Evolutionary conservation across 2,888 invertebrate genomes (phyloP).

Genomic region (Cataglyphis livida): DNA sequence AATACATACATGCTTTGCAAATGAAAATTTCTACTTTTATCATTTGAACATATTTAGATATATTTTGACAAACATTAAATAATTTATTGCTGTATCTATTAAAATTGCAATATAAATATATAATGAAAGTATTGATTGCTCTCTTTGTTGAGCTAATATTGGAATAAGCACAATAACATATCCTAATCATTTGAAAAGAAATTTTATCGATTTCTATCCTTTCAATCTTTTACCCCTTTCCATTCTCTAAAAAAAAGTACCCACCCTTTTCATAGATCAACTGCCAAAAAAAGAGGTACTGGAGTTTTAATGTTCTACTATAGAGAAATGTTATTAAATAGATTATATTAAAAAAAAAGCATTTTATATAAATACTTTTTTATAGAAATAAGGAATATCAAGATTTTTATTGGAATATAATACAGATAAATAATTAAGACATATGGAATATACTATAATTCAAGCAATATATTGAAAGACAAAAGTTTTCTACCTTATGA

Average conservation of each 20-base stretch:
- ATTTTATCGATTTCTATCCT: background rate
- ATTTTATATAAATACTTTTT: constrained; percentile 7
- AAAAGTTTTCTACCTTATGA: background rate
- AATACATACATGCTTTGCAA: background rate
- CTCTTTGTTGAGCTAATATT: background rate
- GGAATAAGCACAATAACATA: background rate
- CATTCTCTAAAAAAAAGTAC: constrained; percentile 41
- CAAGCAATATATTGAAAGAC: background rate
- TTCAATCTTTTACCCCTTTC: constrained; percentile 19
- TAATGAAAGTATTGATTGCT: constrained; percentile 11
- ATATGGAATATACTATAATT: background rate
- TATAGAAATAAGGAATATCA: background rate
- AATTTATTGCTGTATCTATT: background rate
- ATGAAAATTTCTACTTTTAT: background rate
- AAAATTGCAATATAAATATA: background rate
- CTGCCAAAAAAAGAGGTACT: background rate
- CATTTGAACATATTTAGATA: background rate
- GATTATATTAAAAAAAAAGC: background rate
- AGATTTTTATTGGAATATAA: no score
- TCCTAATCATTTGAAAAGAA: background rate
- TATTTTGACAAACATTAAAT: background rate
- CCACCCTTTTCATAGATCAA: constrained; percentile 65
- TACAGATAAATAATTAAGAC: background rate
- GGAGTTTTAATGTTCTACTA: background rate
- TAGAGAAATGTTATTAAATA: constrained; percentile 3